Conservation (phyloP, 2,113 vertebrate species). For the Zosterops hypoxanthus region DNA sequence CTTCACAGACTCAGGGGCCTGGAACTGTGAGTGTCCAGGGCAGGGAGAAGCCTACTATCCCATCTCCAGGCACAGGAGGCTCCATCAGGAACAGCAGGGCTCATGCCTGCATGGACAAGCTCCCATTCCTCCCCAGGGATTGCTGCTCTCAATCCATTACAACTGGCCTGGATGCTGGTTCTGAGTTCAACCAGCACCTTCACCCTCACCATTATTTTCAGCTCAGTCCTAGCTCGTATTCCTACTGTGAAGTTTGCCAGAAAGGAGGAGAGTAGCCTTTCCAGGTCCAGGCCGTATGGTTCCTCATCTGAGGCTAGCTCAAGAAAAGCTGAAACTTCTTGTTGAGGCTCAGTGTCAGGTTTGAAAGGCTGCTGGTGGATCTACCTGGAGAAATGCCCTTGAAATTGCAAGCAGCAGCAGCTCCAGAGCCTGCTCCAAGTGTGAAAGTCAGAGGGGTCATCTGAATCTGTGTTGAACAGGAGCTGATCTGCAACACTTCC, state of each 20-base stretch:
- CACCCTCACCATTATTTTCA: background rate
- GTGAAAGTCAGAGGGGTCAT: background rate
- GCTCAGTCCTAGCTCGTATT: background rate
- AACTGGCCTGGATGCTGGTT: too few species aligned
- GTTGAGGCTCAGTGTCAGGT: background rate
- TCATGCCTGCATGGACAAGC: background rate
- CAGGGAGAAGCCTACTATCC: background rate
- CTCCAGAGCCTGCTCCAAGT: background rate
- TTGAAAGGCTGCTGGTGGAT: background rate
- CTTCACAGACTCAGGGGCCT: background rate
- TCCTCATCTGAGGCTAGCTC: background rate
- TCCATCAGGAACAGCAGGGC: background rate
- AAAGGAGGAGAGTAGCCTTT: background rate
- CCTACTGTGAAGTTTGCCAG: background rate
- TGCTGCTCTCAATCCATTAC: background rate
- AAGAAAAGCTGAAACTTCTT: background rate
- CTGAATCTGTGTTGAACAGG: background rate
- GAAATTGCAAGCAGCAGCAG: background rate
- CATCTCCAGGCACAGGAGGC: fast-evolving
- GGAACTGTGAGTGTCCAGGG: background rate
- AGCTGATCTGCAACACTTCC: background rate
- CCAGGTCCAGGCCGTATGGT: background rate
- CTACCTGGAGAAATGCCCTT: background rate
- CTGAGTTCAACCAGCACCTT: background rate
- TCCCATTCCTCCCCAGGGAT: background rate